Evolutionary conservation across 2,113 vertebrate genomes (phyloP), one percentile per base, ranked within the genome.

Genomic region (Sigmodon hispidus): DNA sequence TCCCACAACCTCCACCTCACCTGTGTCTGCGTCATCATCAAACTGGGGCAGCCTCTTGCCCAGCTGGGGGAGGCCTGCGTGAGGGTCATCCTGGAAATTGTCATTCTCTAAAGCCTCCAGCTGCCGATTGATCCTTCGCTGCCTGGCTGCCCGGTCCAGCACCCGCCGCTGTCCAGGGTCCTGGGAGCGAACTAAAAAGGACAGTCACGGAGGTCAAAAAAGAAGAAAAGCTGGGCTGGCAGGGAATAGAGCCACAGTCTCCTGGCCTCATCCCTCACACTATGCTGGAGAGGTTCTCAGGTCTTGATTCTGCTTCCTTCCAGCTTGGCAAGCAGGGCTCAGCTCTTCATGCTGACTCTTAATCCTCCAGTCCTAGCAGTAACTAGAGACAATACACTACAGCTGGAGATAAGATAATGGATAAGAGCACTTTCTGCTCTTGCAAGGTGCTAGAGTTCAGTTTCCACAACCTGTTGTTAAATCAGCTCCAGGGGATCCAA

Each of bases 11-110:
- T 13, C 40, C 0, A 5, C 40, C 98, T 95, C 96, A 99, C 99
- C 98, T 1, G 99, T 99, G 90, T 99, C 99, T 5, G 99, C 97
- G 3, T 98, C 98, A 34, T 99, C 99, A 13, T 99, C 99, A 94
- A 99, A 99, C 92, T 99, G 99, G 0, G 99, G 99, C 0, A 99
- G 98, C 10, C 99, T 98, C 86, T 99, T 99, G 89, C 96, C 98
- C 16, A 98, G 99, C 98, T 94, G 99, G 40, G 98, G 99, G 94
- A 98, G 99, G 96, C 96, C 99, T 52, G 99, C 98, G 3, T 99
- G 98, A 2, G 99, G 99, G 88, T 99, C 99, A 9, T 99, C 99
- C 98, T 99, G 99, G 96, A 99, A 99, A 97, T 99, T 99, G 97
- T 99, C 99, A 86, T 99, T 99, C 97, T 99, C 99, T 89, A 99